A percentile compares a stretch with the other conserved stretches of the same genome.
phyloP scores from a whole-genome alignment of 2,797 vertebrate species.

The Amniataba percoides region DNA sequence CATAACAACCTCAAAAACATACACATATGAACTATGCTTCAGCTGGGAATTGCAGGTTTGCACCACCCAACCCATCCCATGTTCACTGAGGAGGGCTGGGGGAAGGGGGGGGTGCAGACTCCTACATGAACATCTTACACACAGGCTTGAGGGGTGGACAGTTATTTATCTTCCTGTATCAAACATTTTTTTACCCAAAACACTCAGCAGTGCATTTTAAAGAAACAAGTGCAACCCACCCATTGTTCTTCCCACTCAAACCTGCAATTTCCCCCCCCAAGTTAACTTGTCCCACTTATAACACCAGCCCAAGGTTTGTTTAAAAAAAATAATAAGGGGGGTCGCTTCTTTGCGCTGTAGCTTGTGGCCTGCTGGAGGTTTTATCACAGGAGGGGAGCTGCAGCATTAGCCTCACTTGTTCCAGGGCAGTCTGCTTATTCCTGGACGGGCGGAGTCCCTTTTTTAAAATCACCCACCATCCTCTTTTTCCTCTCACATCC shows the following conservation, averaged over 20 bases:
- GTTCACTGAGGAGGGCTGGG: constrained; percentile 21
- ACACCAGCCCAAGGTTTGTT: too few relatives aligned
- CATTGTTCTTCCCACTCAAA: not conserved
- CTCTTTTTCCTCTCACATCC: constrained; percentile 21
- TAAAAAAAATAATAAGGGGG: too few relatives aligned
- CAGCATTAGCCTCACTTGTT: constrained; percentile 29
- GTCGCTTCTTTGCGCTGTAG: not conserved
- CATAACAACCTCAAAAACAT: not conserved
- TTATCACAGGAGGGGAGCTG: constrained; percentile 3
- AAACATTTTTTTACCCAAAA: not conserved
- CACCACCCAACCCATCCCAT: constrained; percentile 13
- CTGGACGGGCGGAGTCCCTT: constrained; percentile 54
- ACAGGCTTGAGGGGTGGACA: not conserved
- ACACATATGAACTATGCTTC: not conserved
- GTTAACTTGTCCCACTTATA: not conserved
- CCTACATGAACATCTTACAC: not conserved
- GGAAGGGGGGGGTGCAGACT: constrained; percentile 20
- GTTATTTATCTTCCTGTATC: not conserved
- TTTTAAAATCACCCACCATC: constrained; percentile 40
- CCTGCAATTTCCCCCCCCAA: not conserved
- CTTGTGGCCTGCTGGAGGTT: not conserved
- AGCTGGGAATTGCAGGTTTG: not conserved
- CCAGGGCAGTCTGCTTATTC: constrained; percentile 36
- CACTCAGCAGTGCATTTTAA: not conserved
- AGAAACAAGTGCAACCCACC: too few relatives aligned